Conservation (phyloP, 2,888 invertebrate species). For the Meloe dianella region DNA sequence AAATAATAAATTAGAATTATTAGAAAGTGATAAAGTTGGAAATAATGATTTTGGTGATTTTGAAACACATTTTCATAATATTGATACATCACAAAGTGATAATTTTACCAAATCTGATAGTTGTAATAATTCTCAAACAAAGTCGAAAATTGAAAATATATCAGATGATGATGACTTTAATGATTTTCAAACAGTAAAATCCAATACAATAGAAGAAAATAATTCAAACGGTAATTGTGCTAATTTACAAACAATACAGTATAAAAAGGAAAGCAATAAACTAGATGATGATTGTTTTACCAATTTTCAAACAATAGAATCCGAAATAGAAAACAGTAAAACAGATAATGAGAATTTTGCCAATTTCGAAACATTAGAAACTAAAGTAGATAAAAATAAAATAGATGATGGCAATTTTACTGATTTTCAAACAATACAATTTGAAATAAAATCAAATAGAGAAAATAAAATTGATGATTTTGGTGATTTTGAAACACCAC, state of each 20-base stretch:
- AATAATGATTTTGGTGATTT: conserved; percentile 33
- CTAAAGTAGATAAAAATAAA: no score
- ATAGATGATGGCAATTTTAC: conserved; percentile 22
- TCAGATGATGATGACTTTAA: conserved; percentile 16
- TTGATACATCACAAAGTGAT: background rate
- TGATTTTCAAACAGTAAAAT: conserved; percentile 6
- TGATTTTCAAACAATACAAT: conserved; percentile 12
- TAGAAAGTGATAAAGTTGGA: conserved; percentile 5
- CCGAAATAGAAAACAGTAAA: conserved; percentile 5
- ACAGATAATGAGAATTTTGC: background rate
- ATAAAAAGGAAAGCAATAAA: no score
- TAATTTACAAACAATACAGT: no score
- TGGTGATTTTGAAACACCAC: conserved; percentile 37
- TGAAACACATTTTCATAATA: conserved; percentile 19
- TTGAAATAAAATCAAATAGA: conserved; percentile 14
- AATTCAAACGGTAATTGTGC: background rate
- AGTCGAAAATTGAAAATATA: background rate
- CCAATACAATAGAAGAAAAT: no score
- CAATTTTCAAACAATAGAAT: conserved; percentile 5
- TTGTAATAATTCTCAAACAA: background rate
- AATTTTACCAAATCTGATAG: background rate
- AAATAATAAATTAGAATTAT: background rate
- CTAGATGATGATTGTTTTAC: no score
- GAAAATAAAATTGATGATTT: conserved; percentile 34
- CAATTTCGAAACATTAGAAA: background rate